Evolutionary conservation across 2,113 vertebrate species (phyloP).

Genomic region (Pteruthius melanotis): DNA sequence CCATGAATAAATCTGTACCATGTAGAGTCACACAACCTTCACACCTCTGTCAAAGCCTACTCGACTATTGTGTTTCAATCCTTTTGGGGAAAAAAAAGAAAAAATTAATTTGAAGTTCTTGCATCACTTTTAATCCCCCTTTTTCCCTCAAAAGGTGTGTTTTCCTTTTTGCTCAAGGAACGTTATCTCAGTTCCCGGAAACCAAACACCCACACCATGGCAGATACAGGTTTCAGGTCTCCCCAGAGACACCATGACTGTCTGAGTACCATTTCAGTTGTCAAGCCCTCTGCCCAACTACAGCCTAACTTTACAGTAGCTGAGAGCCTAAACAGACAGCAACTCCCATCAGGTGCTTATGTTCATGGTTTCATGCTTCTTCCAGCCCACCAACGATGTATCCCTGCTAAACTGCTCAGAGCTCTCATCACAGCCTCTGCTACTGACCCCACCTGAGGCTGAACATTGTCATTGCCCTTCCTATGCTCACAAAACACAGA

Average conservation of each 20-base stretch:
- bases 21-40: background rate
- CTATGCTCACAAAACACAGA: background rate
- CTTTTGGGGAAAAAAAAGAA: background rate
- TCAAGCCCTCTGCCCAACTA: background rate
- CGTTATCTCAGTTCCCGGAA: background rate
- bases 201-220: fast-evolving
- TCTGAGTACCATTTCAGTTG: background rate
- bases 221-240: background rate
- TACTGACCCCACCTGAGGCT: background rate
- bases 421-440: background rate
- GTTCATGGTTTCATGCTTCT: background rate
- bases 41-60: background rate
- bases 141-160: background rate
- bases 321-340: background rate
- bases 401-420: background rate
- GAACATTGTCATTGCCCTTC: background rate
- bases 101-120: background rate
- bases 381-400: background rate
- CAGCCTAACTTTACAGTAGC: background rate
- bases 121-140: background rate
- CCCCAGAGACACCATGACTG: background rate
- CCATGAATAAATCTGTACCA: background rate
- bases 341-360: background rate
- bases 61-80: background rate
- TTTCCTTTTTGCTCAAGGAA: background rate